Conservation (phyloP, 2,888 invertebrate genomes). For the Pherbina coryleti region DNA sequence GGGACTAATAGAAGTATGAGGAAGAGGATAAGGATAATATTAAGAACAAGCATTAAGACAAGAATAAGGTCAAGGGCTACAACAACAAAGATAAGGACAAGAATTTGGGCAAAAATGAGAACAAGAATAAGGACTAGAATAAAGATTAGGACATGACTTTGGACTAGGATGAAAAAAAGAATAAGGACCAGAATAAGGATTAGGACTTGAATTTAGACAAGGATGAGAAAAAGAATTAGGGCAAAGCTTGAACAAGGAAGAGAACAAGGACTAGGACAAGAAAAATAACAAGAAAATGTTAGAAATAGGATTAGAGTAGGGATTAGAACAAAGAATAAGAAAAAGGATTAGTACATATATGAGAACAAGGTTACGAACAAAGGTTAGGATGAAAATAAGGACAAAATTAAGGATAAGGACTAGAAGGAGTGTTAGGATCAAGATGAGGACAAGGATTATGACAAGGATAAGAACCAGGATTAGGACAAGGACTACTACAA, state of each 20-base stretch:
- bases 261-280: neutral
- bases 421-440: neutral
- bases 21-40: neutral
- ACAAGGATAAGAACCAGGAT: too few relatives aligned
- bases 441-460: too few relatives aligned
- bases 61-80: neutral
- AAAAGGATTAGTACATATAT: neutral
- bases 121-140: neutral
- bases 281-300: too few relatives aligned
- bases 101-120: neutral
- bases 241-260: neutral
- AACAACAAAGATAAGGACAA: neutral
- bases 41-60: neutral
- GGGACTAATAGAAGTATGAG: too few relatives aligned
- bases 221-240: too few relatives aligned
- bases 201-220: too few relatives aligned
- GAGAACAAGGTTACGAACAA: too few relatives aligned
- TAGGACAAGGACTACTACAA: neutral
- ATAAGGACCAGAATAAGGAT: too few relatives aligned
- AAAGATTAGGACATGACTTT: too few relatives aligned
- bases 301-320: too few relatives aligned
- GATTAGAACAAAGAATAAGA: too few relatives aligned
- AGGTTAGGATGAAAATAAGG: neutral
- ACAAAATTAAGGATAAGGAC: neutral
- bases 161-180: neutral